phyloP scores from a whole-genome alignment of 2,113 vertebrate genomes.

The Pygoscelis adeliae region DNA sequence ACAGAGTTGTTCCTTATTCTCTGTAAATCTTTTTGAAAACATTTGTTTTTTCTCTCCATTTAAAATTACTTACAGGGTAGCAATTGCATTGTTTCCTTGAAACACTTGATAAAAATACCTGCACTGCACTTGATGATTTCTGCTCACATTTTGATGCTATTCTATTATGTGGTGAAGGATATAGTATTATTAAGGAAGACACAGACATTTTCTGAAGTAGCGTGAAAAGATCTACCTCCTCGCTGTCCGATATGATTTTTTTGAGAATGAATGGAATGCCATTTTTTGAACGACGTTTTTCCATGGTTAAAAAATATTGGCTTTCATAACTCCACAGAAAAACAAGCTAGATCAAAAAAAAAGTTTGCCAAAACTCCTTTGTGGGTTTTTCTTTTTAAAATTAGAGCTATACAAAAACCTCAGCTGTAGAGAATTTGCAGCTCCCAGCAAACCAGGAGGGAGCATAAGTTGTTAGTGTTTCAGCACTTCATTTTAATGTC shows the following conservation, averaged over 20 bases:
- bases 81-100: background rate
- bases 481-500: background rate
- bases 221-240: background rate
- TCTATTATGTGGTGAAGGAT: background rate
- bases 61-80: background rate
- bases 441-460: background rate
- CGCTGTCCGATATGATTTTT: fast-evolving
- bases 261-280: background rate
- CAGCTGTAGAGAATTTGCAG: background rate
- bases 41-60: background rate
- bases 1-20: background rate
- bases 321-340: background rate
- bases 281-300: background rate
- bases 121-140: background rate
- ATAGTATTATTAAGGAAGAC: background rate
- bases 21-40: background rate
- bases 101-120: background rate
- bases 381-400: background rate
- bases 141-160: background rate
- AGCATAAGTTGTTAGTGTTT: background rate
- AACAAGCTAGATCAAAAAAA: background rate
- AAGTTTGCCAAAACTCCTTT: background rate
- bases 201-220: background rate
- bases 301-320: background rate
- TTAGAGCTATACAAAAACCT: background rate